These are phyloP conservation scores for Pipistrellus kuhlii DNA, from an alignment of 2,797 vertebrate species.

Conservation along the genomic window DNA sequence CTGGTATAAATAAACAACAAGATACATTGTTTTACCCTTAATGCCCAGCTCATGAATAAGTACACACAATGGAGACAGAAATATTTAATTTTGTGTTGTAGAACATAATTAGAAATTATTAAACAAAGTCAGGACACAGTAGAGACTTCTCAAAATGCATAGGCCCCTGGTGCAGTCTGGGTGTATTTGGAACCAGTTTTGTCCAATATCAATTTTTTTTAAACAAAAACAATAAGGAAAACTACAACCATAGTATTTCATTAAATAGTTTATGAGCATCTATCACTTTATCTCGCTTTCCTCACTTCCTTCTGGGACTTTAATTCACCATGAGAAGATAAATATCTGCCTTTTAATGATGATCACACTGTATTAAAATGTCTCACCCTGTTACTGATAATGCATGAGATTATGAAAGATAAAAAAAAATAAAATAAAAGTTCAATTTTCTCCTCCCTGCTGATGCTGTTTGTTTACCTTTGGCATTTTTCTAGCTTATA, in stretches of 20 bases:
- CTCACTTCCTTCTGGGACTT: slow-evolving; percentile 71
- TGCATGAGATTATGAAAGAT: slow-evolving; percentile 74
- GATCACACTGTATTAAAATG: slow-evolving; percentile 74
- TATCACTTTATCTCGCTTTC: not conserved
- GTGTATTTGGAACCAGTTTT: slow-evolving; percentile 47
- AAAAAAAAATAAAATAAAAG: slow-evolving; percentile 47
- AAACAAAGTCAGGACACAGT: slow-evolving; percentile 79
- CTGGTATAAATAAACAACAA: slow-evolving; percentile 84
- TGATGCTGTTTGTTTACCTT: slow-evolving; percentile 68
- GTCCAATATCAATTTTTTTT: slow-evolving; percentile 40
- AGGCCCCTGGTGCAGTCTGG: slow-evolving; percentile 27
- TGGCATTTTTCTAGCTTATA: not conserved
- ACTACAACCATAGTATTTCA: not conserved
- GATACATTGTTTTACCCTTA: slow-evolving; percentile 81
- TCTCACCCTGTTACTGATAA: slow-evolving; percentile 71
- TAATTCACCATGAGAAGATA: slow-evolving; percentile 76
- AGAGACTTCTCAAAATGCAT: slow-evolving; percentile 77
- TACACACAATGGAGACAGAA: slow-evolving; percentile 80
- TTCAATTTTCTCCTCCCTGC: slow-evolving; percentile 56
- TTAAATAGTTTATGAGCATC: slow-evolving; percentile 47
- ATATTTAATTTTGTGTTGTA: slow-evolving; percentile 86
- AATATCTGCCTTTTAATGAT: slow-evolving; percentile 79
- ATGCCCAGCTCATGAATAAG: slow-evolving; percentile 84
- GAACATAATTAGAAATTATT: slow-evolving; percentile 85
- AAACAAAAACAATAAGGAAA: slow-evolving; percentile 57